Percentiles rank a stretch among this genome's conserved stretches.
Conservation (phyloP, 2,888 invertebrate species). For the Mechanitis messenoides region DNA sequence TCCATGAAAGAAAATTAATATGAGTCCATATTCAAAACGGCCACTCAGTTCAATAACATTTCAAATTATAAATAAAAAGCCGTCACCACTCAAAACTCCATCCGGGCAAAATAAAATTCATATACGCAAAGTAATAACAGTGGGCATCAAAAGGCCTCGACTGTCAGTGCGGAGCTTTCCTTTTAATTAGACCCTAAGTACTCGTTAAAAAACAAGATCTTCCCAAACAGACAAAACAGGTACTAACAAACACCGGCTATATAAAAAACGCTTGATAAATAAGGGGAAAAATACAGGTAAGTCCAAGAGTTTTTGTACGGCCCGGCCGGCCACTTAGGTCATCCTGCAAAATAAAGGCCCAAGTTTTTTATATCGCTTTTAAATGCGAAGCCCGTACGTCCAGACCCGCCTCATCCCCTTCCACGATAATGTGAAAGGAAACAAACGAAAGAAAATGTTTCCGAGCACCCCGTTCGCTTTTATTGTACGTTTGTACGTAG, state of each 20-base stretch:
- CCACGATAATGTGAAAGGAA: conserved; percentile 71
- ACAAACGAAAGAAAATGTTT: conserved; percentile 75
- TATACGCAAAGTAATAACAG: conserved; percentile 73
- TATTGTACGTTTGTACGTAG: conserved; percentile 67
- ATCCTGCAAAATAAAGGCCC: conserved; percentile 74
- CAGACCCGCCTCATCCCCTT: conserved; percentile 64
- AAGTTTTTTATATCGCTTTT: conserved; percentile 75
- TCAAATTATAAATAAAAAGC: conserved; percentile 44
- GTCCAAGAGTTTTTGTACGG: conserved; percentile 73
- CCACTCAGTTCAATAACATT: conserved; percentile 56
- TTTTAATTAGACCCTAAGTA: conserved; percentile 76
- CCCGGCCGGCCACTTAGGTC: conserved; percentile 75
- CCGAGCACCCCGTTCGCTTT: conserved; percentile 65
- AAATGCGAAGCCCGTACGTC: conserved; percentile 71
- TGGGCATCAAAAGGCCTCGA: conserved; percentile 73
- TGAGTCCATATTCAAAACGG: conserved; percentile 34
- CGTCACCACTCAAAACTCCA: conserved; percentile 63
- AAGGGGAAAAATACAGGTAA: conserved; percentile 77
- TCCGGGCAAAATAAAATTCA: conserved; percentile 71
- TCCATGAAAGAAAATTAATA: conserved; percentile 19
- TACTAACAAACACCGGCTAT: conserved; percentile 65
- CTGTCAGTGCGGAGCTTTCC: conserved; percentile 71
- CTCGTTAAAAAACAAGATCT: conserved; percentile 76
- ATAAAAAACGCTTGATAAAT: conserved; percentile 75
- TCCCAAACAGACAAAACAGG: conserved; percentile 71